Evolutionary conservation across 2,888 invertebrate species (phyloP).

Genomic region (Cylloceria caligata): DNA sequence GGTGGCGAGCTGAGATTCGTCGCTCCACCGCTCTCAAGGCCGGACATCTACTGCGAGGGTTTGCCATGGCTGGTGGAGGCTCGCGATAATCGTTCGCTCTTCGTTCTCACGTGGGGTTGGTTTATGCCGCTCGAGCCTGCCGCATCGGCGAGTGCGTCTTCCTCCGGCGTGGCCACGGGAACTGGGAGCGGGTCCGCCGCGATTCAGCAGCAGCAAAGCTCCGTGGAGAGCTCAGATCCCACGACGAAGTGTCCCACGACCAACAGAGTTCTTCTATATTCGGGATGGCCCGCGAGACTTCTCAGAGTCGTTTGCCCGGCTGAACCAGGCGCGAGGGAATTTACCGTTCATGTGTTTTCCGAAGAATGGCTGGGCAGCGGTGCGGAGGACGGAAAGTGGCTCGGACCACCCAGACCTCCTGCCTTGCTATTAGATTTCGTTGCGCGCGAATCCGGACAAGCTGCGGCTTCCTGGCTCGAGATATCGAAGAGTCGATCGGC

Average conservation of each 20-base stretch:
- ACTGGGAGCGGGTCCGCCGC: background rate
- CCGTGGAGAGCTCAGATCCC: conserved; percentile 57
- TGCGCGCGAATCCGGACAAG: conserved; percentile 90
- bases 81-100: conserved; percentile 92
- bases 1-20: conserved; percentile 88
- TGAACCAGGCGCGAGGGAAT: conserved; percentile 88
- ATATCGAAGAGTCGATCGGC: conserved; percentile 88
- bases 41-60: conserved; percentile 90
- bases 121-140: conserved; percentile 89
- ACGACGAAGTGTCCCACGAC: conserved; percentile 89
- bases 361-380: conserved; percentile 90
- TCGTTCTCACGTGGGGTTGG: conserved; percentile 93
- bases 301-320: conserved; percentile 90
- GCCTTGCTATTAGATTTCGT: conserved; percentile 90
- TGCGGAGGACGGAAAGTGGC: conserved; percentile 77
- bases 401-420: conserved; percentile 85
- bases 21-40: conserved; percentile 87
- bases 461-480: conserved; percentile 92
- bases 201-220: conserved; percentile 71
- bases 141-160: conserved; percentile 74
- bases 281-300: conserved; percentile 88
- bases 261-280: conserved; percentile 93
- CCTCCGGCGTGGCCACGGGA: background rate
- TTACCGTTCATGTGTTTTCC: conserved; percentile 91
- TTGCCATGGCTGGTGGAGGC: conserved; percentile 93